A percentile compares a stretch with the other conserved stretches of the same genome.
phyloP scores from a whole-genome alignment of 2,888 invertebrate genomes.

The Leptinotarsa haldemani region DNA sequence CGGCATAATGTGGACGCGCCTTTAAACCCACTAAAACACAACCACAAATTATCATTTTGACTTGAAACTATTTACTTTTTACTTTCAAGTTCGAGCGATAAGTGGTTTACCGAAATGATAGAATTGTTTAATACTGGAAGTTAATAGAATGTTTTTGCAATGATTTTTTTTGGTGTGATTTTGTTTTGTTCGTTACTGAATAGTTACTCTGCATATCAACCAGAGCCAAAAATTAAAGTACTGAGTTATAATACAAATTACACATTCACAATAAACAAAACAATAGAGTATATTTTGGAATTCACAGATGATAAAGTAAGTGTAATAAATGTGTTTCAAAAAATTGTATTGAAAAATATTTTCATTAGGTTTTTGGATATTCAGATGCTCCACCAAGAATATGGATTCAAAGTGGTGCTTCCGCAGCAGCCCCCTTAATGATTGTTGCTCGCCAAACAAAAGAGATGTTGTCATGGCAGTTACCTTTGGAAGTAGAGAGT shows the following conservation, averaged over 20 bases:
- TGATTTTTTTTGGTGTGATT: slow-evolving; percentile 1
- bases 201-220: slow-evolving; percentile 4
- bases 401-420: slow-evolving; percentile 50
- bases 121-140: background rate
- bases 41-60: background rate
- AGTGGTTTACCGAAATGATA: background rate
- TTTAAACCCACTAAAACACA: too few relatives aligned
- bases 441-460: slow-evolving; percentile 81
- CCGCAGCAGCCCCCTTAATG: slow-evolving; percentile 70
- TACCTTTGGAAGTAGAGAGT: slow-evolving; percentile 76
- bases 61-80: background rate
- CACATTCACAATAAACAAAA: slow-evolving; percentile 33
- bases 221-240: slow-evolving; percentile 4
- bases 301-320: slow-evolving; percentile 38
- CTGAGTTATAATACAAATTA: slow-evolving; percentile 26
- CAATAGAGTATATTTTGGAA: slow-evolving; percentile 44
- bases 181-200: background rate
- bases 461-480: slow-evolving; percentile 83
- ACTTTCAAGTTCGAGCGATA: too few relatives aligned
- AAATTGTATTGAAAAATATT: background rate
- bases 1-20: background rate
- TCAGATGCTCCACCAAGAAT: slow-evolving; percentile 50
- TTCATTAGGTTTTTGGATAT: slow-evolving; percentile 10
- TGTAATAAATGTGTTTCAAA: background rate
- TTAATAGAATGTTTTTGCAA: background rate